Percentiles rank a stretch among this genome's conserved stretches.
phyloP scores from a whole-genome alignment of 2,888 invertebrate genomes.

The Andrena bucephala region DNA sequence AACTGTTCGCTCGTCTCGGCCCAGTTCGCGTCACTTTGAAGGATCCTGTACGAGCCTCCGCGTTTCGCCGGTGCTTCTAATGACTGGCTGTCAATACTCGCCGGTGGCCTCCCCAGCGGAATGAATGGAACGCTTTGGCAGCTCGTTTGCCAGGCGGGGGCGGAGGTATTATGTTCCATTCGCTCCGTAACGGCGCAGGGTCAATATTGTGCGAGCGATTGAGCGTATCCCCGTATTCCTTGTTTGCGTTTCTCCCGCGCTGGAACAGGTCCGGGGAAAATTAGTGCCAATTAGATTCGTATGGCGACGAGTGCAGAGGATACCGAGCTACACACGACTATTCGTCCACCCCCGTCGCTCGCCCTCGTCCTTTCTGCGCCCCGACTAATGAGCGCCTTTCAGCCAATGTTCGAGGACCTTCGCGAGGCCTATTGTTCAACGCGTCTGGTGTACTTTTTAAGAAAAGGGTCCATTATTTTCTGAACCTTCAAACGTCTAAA shows the following conservation, averaged over 20 bases:
- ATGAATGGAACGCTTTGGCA: slow-evolving; percentile 76
- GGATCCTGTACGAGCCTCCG: slow-evolving; percentile 17
- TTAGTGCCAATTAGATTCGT: slow-evolving; percentile 82
- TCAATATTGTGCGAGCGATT: slow-evolving; percentile 83
- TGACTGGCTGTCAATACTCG: slow-evolving; percentile 83
- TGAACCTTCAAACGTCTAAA: too few relatives aligned
- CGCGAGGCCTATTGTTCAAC: neutral
- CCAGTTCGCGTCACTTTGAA: slow-evolving; percentile 8
- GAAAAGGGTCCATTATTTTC: neutral
- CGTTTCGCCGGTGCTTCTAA: slow-evolving; percentile 73
- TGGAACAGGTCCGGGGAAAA: slow-evolving; percentile 78
- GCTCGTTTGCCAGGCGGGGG: slow-evolving; percentile 74
- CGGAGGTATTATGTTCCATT: slow-evolving; percentile 81
- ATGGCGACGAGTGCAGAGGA: slow-evolving; percentile 50
- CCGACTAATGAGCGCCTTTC: slow-evolving; percentile 25
- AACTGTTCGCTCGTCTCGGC: neutral
- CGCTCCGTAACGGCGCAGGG: slow-evolving; percentile 75
- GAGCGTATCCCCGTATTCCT: slow-evolving; percentile 78
- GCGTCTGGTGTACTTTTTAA: neutral
- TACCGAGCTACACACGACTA: slow-evolving; percentile 20
- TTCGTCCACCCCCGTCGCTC: slow-evolving; percentile 21
- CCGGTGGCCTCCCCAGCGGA: slow-evolving; percentile 41
- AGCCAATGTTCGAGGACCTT: neutral
- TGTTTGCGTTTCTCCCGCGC: slow-evolving; percentile 80
- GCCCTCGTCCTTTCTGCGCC: neutral